phyloP scores from a whole-genome alignment of 2,797 vertebrate species.

The Chiroxiphia lanceolata region DNA sequence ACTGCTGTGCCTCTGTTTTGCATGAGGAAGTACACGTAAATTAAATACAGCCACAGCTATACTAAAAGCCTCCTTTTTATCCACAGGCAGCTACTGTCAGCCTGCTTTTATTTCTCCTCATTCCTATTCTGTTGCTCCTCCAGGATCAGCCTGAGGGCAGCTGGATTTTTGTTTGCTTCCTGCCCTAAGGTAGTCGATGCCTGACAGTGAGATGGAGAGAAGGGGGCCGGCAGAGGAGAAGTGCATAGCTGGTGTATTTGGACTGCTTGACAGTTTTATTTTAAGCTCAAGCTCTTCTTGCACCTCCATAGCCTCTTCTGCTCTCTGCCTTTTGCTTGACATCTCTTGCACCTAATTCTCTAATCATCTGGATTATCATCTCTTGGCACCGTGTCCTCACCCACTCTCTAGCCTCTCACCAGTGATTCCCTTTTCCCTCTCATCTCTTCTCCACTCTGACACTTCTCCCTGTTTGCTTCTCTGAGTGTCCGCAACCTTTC shows the following conservation, averaged over 20 bases:
- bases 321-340: slow-evolving; percentile 15
- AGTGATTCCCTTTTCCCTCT: background rate
- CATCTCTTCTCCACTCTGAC: background rate
- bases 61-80: slow-evolving; percentile 13
- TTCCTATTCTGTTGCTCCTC: background rate
- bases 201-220: background rate
- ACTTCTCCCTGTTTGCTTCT: background rate
- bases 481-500: background rate
- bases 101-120: background rate
- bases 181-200: background rate
- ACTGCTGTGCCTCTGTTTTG: background rate
- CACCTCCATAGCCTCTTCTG: background rate
- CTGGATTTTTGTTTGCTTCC: background rate
- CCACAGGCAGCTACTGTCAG: background rate
- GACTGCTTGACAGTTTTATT: background rate
- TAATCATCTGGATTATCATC: slow-evolving; percentile 24
- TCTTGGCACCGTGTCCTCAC: background rate
- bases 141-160: background rate
- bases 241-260: background rate
- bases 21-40: background rate
- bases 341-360: slow-evolving; percentile 27
- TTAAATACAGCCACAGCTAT: background rate
- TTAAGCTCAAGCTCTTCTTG: slow-evolving; percentile 17
- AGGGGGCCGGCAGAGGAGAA: background rate
- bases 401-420: slow-evolving; percentile 21